Base-by-base conservation (phyloP, 2,797 vertebrate genomes). In the Danio tinwini region DNA sequence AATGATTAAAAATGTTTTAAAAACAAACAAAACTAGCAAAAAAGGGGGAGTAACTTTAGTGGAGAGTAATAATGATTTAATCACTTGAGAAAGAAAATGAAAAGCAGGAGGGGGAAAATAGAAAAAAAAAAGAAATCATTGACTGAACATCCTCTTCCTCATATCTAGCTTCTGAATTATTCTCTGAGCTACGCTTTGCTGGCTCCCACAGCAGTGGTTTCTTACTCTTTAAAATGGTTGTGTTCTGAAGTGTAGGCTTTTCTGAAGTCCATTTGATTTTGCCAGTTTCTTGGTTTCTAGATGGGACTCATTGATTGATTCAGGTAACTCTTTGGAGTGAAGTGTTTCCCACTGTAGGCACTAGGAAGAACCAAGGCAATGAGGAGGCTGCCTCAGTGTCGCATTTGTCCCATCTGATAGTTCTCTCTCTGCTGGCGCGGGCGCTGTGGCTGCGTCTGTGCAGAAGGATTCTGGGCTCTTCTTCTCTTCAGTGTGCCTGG, bases 271-370 rank as follows among this genome's bases (percentile, higher is more conserved):
- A 55, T 62, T 89, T 80, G 85, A 65, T 69, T 76, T 82, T 83
- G 82, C 78, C 85, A 88, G 62, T 86, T 89, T 85, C 82, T 84
- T 70, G 92, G 92, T 91, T 87, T 91, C 92, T 86, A 83, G 83
- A 88, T 75, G 78, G 85, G 92, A 91, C 93, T 92, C 90, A 92
- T 89, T 91, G 92, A 92, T 86, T 91, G 88, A 93, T 93, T 88
- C 92, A 96, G 93, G 93, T 95, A 95, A 94, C 94, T 99, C 97
- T 98, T 99, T 98, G 96, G 97, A 97, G 95, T 93, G 93, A 96
- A 95, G 92, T 95, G 95, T 95, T 81, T 97, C 95, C 94, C 93
- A 92, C 90, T 94, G 93, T 97, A 98, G 97, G 97, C 97, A 98
- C 97, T 93, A 96, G 91, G 93, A 96, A 95, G 93, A 95, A 95